Evolutionary conservation across 2,797 vertebrate species (phyloP), one percentile per base, ranked within the genome.

Genomic region (Euthynnus affinis): DNA sequence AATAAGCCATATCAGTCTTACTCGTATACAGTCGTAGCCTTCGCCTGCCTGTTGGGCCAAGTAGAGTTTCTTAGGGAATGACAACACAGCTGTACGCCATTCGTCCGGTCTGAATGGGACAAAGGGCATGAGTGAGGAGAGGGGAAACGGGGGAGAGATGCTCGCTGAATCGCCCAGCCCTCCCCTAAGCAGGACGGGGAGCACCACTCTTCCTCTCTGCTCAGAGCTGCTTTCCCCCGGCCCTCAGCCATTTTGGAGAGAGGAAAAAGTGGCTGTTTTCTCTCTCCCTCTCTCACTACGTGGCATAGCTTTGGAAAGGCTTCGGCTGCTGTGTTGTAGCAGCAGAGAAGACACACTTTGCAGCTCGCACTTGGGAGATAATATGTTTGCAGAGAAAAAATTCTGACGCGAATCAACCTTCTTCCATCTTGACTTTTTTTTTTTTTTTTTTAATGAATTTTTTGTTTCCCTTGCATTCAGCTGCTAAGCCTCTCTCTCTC

Each of bases 231-330:
- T 94, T 90, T 86, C 84, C 87, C 93, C 92, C 93, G 91, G 94
- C 92, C 91, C 90, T 93, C 93, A 94, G 95, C 95, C 95, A 96
- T 96, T 95, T 96, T 96, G 94, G 92, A 94, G 91, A 93, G 90
- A 89, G 87, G 82, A 91, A 91, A 92, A 94, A 93, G 91, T 93
- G 78, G 74, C 89, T 84, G 88, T 87, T 88, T 90, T 91, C 88
- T 88, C 83, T 92, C 91, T 90, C 84, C 75, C 87, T 92, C 88
- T 87, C 82, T 91, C 93, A 83, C 93, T 94, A 94, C 94, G 93
- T 95, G 95, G 94, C 94, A 93, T 88, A 87, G 93, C 93, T 93
- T 82, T 93, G 93, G 92, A 93, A 85, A 90, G 88, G 87, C 91
- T 89, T 93, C 85, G 86, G 88, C 90, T 90, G 91, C 90, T 85